A percentile compares a stretch with the other conserved stretches of the same genome.
phyloP scores from a whole-genome alignment of 1,140 invertebrate species.

The Zaprionus ornatus region DNA sequence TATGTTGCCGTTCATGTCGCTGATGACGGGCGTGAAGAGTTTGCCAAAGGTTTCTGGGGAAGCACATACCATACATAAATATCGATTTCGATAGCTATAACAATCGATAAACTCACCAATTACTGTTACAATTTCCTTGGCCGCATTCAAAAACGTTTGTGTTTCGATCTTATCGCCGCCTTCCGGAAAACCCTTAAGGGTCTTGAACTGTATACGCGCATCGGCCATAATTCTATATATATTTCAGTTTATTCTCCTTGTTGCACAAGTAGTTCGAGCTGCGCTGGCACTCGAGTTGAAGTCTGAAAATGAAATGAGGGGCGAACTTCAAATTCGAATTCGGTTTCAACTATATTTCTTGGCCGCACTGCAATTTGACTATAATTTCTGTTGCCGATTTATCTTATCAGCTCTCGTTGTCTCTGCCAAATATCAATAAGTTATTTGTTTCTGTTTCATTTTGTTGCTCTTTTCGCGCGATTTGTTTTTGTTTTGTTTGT shows the following conservation, averaged over 20 bases:
- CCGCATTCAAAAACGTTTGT: slow-evolving; percentile 86
- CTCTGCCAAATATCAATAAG: slow-evolving; percentile 26
- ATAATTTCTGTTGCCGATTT: slow-evolving; percentile 13
- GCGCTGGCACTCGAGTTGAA: slow-evolving; percentile 9
- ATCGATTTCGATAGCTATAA: neutral
- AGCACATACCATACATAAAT: neutral
- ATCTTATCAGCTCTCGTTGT: slow-evolving; percentile 34
- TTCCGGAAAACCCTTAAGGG: slow-evolving; percentile 84
- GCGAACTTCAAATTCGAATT: neutral
- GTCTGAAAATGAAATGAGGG: slow-evolving; percentile 37
- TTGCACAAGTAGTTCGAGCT: neutral
- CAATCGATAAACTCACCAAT: slow-evolving; percentile 85
- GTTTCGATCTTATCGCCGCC: slow-evolving; percentile 87
- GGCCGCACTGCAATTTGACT: slow-evolving; percentile 10
- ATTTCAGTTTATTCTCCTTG: neutral
- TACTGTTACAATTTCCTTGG: slow-evolving; percentile 86
- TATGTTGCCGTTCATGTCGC: slow-evolving; percentile 90
- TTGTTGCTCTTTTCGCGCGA: slow-evolving; percentile 7
- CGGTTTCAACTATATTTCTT: slow-evolving; percentile 1
- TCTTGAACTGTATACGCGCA: slow-evolving; percentile 73
- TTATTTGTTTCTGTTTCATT: neutral
- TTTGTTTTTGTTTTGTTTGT: slow-evolving; percentile 19
- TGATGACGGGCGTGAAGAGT: slow-evolving; percentile 88
- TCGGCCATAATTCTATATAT: slow-evolving; percentile 23
- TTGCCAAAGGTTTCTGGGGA: slow-evolving; percentile 88